phyloP scores from a whole-genome alignment of 2,113 vertebrate genomes.

The Machaerirhynchus nigripectus region DNA sequence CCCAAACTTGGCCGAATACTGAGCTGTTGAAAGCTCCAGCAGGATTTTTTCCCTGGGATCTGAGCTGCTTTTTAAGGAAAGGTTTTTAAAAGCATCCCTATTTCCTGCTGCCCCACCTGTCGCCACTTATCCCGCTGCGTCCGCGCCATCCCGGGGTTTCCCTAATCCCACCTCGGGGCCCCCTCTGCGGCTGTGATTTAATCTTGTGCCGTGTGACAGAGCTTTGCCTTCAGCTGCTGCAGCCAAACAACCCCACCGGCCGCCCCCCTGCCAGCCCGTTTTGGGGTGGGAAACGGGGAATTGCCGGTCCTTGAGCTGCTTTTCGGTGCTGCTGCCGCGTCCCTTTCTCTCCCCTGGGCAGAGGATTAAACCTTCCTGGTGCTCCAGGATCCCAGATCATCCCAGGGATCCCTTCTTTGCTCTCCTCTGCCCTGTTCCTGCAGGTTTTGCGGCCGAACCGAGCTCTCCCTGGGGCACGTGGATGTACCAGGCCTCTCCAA shows the following conservation, averaged over 20 bases:
- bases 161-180: neutral
- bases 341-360: neutral
- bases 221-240: conserved; percentile 4
- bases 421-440: neutral
- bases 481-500: rapidly evolving
- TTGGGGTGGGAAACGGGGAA: neutral
- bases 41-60: neutral
- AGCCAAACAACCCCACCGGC: neutral
- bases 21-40: neutral
- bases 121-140: rapidly evolving
- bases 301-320: neutral
- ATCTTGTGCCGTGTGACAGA: neutral
- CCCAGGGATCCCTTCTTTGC: rapidly evolving
- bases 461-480: rapidly evolving
- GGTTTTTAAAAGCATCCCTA: rapidly evolving
- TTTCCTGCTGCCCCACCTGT: rapidly evolving
- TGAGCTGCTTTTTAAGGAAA: neutral
- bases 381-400: neutral
- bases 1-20: rapidly evolving
- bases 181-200: neutral
- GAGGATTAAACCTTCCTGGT: rapidly evolving
- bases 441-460: rapidly evolving
- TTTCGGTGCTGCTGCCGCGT: rapidly evolving
- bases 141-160: rapidly evolving
- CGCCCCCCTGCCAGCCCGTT: rapidly evolving